phyloP scores from a whole-genome alignment of 2,797 vertebrate species.

The Tragopan temminckii region DNA sequence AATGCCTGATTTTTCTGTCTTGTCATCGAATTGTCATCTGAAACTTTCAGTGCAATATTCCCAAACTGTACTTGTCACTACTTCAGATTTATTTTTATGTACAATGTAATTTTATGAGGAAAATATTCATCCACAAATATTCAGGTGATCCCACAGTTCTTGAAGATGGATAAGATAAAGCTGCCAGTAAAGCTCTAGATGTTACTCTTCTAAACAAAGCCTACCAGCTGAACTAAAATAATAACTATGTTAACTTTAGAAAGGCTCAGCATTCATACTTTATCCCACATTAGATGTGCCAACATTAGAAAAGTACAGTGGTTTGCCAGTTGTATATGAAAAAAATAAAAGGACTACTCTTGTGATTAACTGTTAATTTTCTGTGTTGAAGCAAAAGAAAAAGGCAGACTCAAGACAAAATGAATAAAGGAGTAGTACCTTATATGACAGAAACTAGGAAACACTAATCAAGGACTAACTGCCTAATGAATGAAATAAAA shows the following conservation, averaged over 20 bases:
- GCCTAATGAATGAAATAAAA: slow-evolving; percentile 81
- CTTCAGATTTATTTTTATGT: slow-evolving; percentile 21
- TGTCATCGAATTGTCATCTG: not conserved
- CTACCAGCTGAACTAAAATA: slow-evolving; percentile 57
- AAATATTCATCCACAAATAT: slow-evolving; percentile 44
- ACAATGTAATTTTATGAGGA: not conserved
- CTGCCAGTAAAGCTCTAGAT: slow-evolving; percentile 38
- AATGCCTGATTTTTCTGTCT: not conserved
- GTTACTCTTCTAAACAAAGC: slow-evolving; percentile 34
- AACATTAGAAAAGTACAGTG: slow-evolving; percentile 68
- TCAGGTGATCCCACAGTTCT: slow-evolving; percentile 49
- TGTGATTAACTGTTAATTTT: slow-evolving; percentile 62
- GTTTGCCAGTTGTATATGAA: slow-evolving; percentile 44
- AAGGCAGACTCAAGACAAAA: slow-evolving; percentile 50
- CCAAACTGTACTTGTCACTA: not conserved
- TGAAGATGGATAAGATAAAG: slow-evolving; percentile 42
- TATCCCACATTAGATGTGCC: slow-evolving; percentile 18
- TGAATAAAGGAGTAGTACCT: slow-evolving; percentile 58
- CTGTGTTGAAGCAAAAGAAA: slow-evolving; percentile 22
- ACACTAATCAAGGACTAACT: slow-evolving; percentile 78
- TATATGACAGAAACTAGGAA: slow-evolving; percentile 75
- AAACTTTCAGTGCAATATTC: not conserved
- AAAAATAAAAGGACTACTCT: slow-evolving; percentile 43
- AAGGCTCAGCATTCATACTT: slow-evolving; percentile 43
- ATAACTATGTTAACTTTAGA: slow-evolving; percentile 49